Evolutionary conservation across 1,140 invertebrate species (phyloP), one percentile per base, ranked within the genome.

Genomic region (Leguminivora glycinivorella): DNA sequence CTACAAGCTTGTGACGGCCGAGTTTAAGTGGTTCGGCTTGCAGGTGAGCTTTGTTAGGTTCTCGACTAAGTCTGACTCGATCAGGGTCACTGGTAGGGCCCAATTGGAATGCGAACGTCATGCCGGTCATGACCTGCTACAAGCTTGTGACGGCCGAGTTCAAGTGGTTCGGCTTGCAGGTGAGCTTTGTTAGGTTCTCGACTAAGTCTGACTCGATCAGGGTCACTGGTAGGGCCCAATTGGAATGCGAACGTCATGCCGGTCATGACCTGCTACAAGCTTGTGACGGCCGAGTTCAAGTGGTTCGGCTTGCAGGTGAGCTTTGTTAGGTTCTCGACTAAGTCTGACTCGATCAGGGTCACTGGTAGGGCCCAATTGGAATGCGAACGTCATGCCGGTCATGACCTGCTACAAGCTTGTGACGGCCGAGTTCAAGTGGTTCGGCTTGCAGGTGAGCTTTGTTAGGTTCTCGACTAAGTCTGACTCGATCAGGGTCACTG

Each of bases 401-500:
- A 99, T 99, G 98, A 99, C 98, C 22, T 98, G 97, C 88, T 99
- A 99, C 91, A 99, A 99, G 92, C 92, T 99, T 72, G 98, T 99
- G 68, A 98, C 97, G 63, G 96, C 97, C 72, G 97, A 99, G 92
- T 99, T 99, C 93, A 99, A 99, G 93, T 99, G 99, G 99, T 99
- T 99, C 87, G 98, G 98, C 38, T 92, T 99, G 24, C 98, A 99
- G 93, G 92, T 93, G 72, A 22, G 47, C 5, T 17, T 5, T 5
- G 2, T 14, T 43, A 1, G 38, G 1, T 34, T 0, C 34, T 12
- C 98, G 1, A 94, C 93, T 14, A 96, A 95, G 84, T 99, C 98
- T 88, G 96, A 96, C 83, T 99, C 98, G 69, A 87, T 94, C 79
- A 99, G 98, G 99, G 12, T 98, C 98, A 19, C 93, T 99, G 43